Evolutionary conservation across 23 tunicate genomes (phyloP).

Genomic region (Aplidium turbinatum): DNA sequence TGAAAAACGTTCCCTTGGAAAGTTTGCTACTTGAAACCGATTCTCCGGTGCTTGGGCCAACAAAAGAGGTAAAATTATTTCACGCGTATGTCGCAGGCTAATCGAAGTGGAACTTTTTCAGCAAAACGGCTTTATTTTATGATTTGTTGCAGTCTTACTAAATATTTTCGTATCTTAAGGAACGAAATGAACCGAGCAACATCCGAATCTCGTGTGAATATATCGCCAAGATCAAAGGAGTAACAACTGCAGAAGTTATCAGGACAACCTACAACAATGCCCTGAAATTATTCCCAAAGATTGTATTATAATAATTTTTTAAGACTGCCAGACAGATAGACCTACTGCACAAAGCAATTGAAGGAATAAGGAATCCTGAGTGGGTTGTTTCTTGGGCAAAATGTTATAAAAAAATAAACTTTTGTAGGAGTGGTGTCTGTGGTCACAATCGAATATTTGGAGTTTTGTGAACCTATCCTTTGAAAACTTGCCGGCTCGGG

Average conservation of each 20-base stretch:
- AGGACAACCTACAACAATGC: constrained; percentile 63
- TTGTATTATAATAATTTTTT: not conserved
- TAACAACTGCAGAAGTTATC: constrained; percentile 49
- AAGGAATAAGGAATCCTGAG: too few relatives aligned
- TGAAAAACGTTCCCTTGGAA: constrained; percentile 73
- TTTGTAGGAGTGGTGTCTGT: too few relatives aligned
- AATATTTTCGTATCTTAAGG: constrained; percentile 20
- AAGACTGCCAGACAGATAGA: not conserved
- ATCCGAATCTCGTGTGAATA: constrained; percentile 60
- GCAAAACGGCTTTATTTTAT: not conserved
- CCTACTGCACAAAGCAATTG: not conserved
- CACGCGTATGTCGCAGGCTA: not conserved
- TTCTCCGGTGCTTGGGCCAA: constrained; percentile 83
- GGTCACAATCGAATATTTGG: too few relatives aligned
- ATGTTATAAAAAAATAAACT: too few relatives aligned
- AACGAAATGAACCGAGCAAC: constrained; percentile 70
- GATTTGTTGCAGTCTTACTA: too few relatives aligned
- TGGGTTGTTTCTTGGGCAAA: too few relatives aligned
- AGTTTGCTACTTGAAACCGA: constrained; percentile 86
- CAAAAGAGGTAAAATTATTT: constrained; percentile 39
- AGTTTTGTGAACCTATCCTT: too few relatives aligned
- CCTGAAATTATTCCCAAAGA: constrained; percentile 43
- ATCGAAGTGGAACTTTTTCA: not conserved
- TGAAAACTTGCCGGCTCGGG: too few relatives aligned
- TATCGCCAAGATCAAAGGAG: constrained; percentile 75